Evolutionary conservation across 2,888 invertebrate genomes (phyloP).

Genomic region (Corythucha ciliata): DNA sequence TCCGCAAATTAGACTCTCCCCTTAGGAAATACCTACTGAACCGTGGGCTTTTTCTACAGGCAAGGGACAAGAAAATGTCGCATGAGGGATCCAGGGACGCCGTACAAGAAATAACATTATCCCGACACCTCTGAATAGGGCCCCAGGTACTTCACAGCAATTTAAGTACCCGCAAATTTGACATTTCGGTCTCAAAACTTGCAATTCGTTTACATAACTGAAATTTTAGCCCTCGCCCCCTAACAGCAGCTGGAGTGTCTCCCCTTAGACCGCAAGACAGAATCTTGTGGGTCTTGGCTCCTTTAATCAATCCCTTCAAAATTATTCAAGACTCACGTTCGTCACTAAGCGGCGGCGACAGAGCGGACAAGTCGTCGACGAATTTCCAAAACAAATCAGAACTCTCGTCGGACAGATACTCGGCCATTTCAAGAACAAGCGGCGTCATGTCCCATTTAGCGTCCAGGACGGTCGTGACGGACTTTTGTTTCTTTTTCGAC

Average conservation of each 20-base stretch:
- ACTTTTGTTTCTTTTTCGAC: conserved; percentile 53
- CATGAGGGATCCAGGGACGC: no score
- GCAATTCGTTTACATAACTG: no score
- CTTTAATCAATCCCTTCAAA: not conserved
- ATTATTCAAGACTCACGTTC: conserved; percentile 40
- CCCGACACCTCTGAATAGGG: no score
- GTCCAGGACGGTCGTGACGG: conserved; percentile 77
- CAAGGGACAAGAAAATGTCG: no score
- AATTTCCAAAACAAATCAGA: conserved; percentile 73
- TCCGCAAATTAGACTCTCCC: no score
- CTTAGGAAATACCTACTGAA: no score
- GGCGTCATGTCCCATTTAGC: conserved; percentile 95
- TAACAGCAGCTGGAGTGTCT: not conserved
- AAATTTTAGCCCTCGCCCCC: no score
- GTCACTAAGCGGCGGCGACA: conserved; percentile 51
- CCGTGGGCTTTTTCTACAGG: no score
- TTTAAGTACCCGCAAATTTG: no score
- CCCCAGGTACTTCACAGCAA: no score
- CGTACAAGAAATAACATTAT: no score
- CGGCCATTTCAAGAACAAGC: conserved; percentile 80
- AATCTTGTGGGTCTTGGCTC: not conserved
- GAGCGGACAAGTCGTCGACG: conserved; percentile 56
- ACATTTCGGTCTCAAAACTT: no score
- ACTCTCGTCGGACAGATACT: conserved; percentile 73
- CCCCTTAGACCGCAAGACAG: not conserved